Percentiles rank a stretch among this genome's conserved stretches.
Conservation (phyloP, 1,140 invertebrate species). For the Zaprionus vittiger region DNA sequence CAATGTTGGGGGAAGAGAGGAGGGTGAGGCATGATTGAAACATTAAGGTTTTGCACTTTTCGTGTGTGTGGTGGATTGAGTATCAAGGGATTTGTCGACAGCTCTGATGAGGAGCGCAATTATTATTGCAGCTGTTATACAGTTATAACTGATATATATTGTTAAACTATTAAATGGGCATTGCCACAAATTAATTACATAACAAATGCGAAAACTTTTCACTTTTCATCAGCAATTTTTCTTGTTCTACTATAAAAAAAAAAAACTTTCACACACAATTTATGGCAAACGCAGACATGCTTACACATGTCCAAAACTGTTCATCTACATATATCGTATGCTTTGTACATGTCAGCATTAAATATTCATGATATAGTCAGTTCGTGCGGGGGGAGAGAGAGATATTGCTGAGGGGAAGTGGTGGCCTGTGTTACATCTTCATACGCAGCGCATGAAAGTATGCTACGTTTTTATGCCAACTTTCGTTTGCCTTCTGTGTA, state of each 20-base stretch:
- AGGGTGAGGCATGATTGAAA: conserved; percentile 41
- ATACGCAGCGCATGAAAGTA: conserved; percentile 65
- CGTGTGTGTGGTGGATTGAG: conserved; percentile 6
- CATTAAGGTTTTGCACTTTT: conserved; percentile 47
- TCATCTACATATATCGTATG: conserved; percentile 68
- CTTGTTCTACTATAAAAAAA: conserved; percentile 52
- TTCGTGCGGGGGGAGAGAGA: not conserved
- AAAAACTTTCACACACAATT: conserved; percentile 7
- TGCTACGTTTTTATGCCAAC: conserved; percentile 64
- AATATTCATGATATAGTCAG: conserved; percentile 72
- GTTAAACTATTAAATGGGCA: not conserved
- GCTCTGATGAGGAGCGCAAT: not conserved
- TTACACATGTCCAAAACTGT: conserved; percentile 35
- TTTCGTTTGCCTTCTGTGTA: conserved; percentile 48
- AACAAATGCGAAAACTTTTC: conserved; percentile 51
- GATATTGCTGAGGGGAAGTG: conserved; percentile 10
- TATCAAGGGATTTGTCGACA: conserved; percentile 41
- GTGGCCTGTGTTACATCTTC: conserved; percentile 65
- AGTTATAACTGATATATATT: not conserved
- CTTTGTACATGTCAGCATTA: conserved; percentile 79
- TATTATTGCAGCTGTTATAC: not conserved
- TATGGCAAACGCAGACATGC: not conserved
- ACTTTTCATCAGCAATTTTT: conserved; percentile 70
- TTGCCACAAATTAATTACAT: conserved; percentile 42
- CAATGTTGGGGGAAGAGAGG: not conserved